Evolutionary conservation across 2,888 invertebrate species (phyloP), one percentile per base, ranked within the genome.

Genomic region (Metopia argyrocephala): DNA sequence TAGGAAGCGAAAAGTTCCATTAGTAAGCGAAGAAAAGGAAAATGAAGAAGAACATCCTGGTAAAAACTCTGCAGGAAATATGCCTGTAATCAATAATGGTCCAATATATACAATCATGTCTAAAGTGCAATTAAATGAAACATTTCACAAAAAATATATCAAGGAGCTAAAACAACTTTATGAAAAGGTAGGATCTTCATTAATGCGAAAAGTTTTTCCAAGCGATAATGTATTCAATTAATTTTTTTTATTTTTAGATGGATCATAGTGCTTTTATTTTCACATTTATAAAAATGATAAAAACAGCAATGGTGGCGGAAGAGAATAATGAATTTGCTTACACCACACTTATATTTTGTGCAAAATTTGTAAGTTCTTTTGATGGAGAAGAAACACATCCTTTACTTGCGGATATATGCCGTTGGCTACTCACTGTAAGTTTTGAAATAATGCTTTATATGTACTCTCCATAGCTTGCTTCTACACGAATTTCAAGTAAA

Each of bases 311-410:
- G 86, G 92, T 93, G 1, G 92, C 93, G 65, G 93, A 93, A 12
- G 94, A 95, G 83, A 92, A 93, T 15, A 94, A 94, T 86, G 92
- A 93, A 7, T 93, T 93, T 85, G 93, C 95, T 0, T 94, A 95
- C 84, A 91, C 94, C 46, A 93, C 93, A 0, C 90, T 96, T 1
- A 92, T 93, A 79, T 96, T 95, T 91, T 93, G 94, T 25, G 93
- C 95, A 0, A 94, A 93, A 81, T 96, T 95, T 89, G 92, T 93
- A 59, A 92, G 93, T 1, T 92, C 93, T 0, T 91, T 94, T 25
- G 92, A 93, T 83, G 91, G 91, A 52, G 92, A 93, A 50, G 87
- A 87, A 5, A 88, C 89, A 3, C 89, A 90, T 85, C 88, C 88
- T 2, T 80, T 89, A 52, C 76, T 90, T 5, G 79, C 83, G 2